These are phyloP conservation scores for Lasioglossum baleicum DNA, from an alignment of 1,140 invertebrate species.

Conservation along the genomic window DNA sequence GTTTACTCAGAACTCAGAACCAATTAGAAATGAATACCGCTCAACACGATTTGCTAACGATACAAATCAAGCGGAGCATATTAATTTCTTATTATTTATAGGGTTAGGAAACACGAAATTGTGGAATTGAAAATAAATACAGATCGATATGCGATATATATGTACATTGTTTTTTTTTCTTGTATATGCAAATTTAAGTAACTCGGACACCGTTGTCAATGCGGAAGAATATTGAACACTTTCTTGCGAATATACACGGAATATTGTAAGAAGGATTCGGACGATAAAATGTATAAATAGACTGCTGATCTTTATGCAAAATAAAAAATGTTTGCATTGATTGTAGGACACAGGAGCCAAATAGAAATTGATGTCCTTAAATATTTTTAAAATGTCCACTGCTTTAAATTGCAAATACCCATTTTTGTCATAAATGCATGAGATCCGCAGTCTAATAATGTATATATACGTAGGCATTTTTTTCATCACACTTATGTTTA, in stretches of 20 bases:
- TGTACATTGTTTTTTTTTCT: neutral
- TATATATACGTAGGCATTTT: neutral
- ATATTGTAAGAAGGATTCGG: neutral
- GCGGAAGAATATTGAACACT: neutral
- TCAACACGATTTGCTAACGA: neutral
- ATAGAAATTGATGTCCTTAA: no score
- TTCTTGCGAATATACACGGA: neutral
- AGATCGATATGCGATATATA: neutral
- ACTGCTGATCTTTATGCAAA: no score
- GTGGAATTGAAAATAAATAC: neutral
- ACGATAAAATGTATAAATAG: constrained; percentile 12
- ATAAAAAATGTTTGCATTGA: no score
- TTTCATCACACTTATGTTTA: constrained; percentile 62
- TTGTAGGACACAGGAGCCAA: no score
- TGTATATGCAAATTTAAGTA: neutral
- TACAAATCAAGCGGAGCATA: neutral
- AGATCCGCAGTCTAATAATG: no score
- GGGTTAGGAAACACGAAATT: no score
- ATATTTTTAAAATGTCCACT: no score
- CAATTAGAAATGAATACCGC: constrained; percentile 7
- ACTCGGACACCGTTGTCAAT: neutral
- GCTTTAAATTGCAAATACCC: no score
- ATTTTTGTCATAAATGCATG: no score
- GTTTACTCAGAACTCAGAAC: neutral
- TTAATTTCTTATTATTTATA: no score